Base-by-base conservation (phyloP, 2,797 vertebrate genomes). In the Sebastes matsubarae region DNA sequence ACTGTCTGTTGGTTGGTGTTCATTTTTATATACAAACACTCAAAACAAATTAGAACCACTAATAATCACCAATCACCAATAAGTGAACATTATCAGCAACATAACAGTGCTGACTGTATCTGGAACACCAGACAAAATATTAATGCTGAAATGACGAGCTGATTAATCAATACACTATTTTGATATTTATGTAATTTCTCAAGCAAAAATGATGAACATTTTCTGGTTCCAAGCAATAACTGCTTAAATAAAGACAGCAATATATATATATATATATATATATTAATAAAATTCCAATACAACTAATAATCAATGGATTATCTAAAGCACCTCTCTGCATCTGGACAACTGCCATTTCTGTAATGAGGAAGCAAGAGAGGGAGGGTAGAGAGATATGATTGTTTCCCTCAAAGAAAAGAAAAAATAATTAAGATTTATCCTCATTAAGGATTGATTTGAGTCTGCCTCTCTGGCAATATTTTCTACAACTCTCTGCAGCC, bases 251-350 rank as follows among this genome's bases (percentile, higher is more conserved):
- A 97, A 96, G 97, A 96, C 96, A 93, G 94, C 94, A 96, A 27
- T 27, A 27, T 27, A 27, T 27, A 27, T 27, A 96, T 91, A 96
- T 32, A 32, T 32, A 32, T 32, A 32, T 32, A 89, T 75, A 95
- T 97, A 98, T 98, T 97, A 97, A 98, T 96, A 98, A 96, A 90
- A 95, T 96, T 94, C 96, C 95, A 97, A 94, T 96, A 97, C 96
- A 97, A 95, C 95, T 95, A 94, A 96, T 96, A 96, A 96, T 97
- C 95, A 96, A 91, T 92, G 95, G 94, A 97, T 97, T 95, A 96
- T 96, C 96, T 96, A 96, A 97, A 96, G 95, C 96, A 95, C 94
- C 96, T 97, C 95, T 94, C 95, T 96, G 96, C 96, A 96, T 95
- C 94, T 90, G 94, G 95, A 94, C 88, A 95, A 94, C 91, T 92